Percentiles rank a stretch among this genome's conserved stretches.
Conservation (phyloP, 2,797 vertebrate genomes). For the Microctenopoma stevenorrisi region DNA sequence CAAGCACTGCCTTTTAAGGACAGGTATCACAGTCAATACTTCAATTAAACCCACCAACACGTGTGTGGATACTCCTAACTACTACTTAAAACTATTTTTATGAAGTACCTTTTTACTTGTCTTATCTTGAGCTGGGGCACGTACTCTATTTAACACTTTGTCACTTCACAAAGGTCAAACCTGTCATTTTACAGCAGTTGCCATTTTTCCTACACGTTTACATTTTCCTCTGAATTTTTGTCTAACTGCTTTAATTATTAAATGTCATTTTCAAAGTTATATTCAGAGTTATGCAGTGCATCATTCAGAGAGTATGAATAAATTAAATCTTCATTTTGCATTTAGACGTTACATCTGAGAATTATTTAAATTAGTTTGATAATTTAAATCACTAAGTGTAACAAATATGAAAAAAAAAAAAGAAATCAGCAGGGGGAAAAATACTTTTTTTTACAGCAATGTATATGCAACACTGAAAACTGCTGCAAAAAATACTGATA, state of each 20-base stretch:
- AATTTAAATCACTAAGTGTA: too few species aligned
- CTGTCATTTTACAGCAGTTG: too few species aligned
- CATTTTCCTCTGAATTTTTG: conserved; percentile 43
- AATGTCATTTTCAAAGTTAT: neutral
- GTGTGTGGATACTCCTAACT: neutral
- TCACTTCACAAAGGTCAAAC: conserved; percentile 43
- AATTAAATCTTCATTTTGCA: too few species aligned
- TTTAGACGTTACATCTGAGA: too few species aligned
- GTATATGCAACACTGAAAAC: conserved; percentile 6
- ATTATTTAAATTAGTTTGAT: too few species aligned
- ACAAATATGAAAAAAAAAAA: too few species aligned
- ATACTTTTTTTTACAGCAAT: too few species aligned
- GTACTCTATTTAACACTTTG: conserved; percentile 18
- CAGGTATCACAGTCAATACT: conserved; percentile 16
- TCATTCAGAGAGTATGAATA: neutral
- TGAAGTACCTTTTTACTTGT: too few species aligned
- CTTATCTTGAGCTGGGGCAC: neutral
- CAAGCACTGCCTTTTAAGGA: conserved; percentile 7
- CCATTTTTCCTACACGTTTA: conserved; percentile 22
- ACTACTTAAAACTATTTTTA: too few species aligned
- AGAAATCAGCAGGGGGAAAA: too few species aligned
- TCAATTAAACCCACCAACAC: conserved; percentile 4
- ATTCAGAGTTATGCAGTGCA: neutral
- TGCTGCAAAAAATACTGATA: neutral
- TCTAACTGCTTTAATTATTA: neutral